Conservation (phyloP, 2,113 vertebrate genomes). For the Neodontobutis hainanensis region DNA sequence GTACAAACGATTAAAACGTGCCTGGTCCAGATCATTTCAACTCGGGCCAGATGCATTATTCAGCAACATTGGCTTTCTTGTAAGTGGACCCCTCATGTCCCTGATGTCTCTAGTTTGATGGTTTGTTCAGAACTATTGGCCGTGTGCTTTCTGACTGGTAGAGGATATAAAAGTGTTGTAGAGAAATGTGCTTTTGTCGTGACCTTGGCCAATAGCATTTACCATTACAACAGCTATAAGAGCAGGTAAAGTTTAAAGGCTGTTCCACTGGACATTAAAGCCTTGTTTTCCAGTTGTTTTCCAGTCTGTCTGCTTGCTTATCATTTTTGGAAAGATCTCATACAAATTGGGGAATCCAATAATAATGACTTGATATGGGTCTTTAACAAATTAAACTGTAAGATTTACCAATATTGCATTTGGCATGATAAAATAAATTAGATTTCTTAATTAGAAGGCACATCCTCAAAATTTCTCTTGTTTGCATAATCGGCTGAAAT, state of each 20-base stretch:
- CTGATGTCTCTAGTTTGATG: slow-evolving; percentile 50
- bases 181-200: neutral
- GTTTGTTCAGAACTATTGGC: slow-evolving; percentile 34
- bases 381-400: slow-evolving; percentile 21
- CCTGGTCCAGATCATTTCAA: slow-evolving; percentile 24
- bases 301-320: neutral
- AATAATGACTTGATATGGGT: slow-evolving; percentile 6
- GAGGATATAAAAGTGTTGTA: neutral
- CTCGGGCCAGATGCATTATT: slow-evolving; percentile 49
- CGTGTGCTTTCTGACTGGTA: slow-evolving; percentile 4
- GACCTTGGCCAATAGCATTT: slow-evolving; percentile 22
- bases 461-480: slow-evolving; percentile 21
- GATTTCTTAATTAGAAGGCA: slow-evolving; percentile 39
- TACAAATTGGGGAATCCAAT: neutral
- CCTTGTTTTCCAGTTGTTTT: neutral
- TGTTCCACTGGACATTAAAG: slow-evolving; percentile 36
- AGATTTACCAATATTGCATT: slow-evolving; percentile 34
- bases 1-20: neutral
- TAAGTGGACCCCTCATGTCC: slow-evolving; percentile 21
- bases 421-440: slow-evolving; percentile 37
- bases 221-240: slow-evolving; percentile 6
- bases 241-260: slow-evolving; percentile 35
- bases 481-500: slow-evolving; percentile 27
- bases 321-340: neutral
- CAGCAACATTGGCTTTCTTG: slow-evolving; percentile 42